Conservation (phyloP, 2,888 invertebrate genomes). For the Tryphoninae sp. region DNA sequence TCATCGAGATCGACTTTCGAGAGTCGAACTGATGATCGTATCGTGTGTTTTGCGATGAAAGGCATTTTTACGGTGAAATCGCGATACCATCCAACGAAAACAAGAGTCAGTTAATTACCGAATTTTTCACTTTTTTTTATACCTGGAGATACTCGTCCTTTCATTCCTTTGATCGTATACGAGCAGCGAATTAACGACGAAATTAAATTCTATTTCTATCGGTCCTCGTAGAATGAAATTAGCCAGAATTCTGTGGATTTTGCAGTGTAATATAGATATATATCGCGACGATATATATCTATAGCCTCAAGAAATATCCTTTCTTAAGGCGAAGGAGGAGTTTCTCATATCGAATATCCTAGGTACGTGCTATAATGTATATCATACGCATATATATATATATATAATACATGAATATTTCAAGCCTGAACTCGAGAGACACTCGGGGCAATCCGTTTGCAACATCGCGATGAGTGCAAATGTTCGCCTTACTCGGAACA, state of each 20-base stretch:
- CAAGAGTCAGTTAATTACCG: not conserved
- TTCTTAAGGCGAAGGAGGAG: conserved; percentile 26
- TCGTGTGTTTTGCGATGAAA: conserved; percentile 1
- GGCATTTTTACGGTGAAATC: conserved; percentile 12
- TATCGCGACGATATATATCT: not conserved
- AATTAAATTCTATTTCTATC: conserved; percentile 7
- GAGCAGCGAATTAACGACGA: not conserved
- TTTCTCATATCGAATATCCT: conserved; percentile 40
- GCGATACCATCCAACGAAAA: not conserved
- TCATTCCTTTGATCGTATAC: not conserved
- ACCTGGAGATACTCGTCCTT: not conserved
- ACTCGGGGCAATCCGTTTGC: conserved; percentile 37
- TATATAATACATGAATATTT: conserved; percentile 54
- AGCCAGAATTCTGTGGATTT: not conserved
- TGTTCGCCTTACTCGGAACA: conserved; percentile 35
- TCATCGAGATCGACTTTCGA: conserved; percentile 58
- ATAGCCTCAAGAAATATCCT: conserved; percentile 29
- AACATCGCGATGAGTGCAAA: conserved; percentile 40
- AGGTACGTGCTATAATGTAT: not conserved
- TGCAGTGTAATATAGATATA: not conserved
- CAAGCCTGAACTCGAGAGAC: conserved; percentile 46
- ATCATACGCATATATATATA: conserved; percentile 38
- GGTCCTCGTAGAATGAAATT: conserved; percentile 6
- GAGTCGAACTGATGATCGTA: conserved; percentile 44
- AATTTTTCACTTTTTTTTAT: not conserved